Evolutionary conservation across 1,140 invertebrate genomes (phyloP), one percentile per base, ranked within the genome.

Genomic region (Ptiloglossa arizonensis): DNA sequence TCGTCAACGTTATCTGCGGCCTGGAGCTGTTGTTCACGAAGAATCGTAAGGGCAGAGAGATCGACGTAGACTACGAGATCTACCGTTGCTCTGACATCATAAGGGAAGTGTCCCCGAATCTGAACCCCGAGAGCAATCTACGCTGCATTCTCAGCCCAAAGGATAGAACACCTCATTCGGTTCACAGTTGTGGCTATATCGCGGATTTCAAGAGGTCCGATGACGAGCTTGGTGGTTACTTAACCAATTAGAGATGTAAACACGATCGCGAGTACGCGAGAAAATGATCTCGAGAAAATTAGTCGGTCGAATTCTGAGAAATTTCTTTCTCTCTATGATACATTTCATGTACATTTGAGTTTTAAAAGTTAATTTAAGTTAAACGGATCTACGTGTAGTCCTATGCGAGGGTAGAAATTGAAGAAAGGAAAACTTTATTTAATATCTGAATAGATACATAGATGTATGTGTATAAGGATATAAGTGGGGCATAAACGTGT

Each of bases 121-220:
- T 80, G 29, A 63, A 62, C n/a, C 60, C 38, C 44, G 72, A 80
- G 17, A 32, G 22, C 2, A 75, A 52, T 19, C 22, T 60, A 22
- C 54, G 48, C 1, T 63, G 56, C 2, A n/a, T 76, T 4, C 6
- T 59, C 17, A 57, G 62, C 11, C 48, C 72, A 0, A 80, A 75
- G 11, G 63, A 75, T 0, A 75, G 27, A 17, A 62, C 56, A 0
- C 72, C 63, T 0, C 78, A 68, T 17, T 76, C 72, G 1, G 72
- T 80, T 0, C 78, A 75, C 32, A 80, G 78, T 11, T 80, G 78
- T 27, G 38, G 72, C 0, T 80, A 75, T 15, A 62, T 75, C 22
- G 46, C 27, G 6, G 78, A 80, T 17, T 62, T 48, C 6, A 75
- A 68, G 35, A 62, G 41, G 35, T 68, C 63, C 0, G 78, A 80